These are phyloP conservation scores for Pocota personata DNA, from an alignment of 2,888 invertebrate genomes.

Conservation along the genomic window DNA sequence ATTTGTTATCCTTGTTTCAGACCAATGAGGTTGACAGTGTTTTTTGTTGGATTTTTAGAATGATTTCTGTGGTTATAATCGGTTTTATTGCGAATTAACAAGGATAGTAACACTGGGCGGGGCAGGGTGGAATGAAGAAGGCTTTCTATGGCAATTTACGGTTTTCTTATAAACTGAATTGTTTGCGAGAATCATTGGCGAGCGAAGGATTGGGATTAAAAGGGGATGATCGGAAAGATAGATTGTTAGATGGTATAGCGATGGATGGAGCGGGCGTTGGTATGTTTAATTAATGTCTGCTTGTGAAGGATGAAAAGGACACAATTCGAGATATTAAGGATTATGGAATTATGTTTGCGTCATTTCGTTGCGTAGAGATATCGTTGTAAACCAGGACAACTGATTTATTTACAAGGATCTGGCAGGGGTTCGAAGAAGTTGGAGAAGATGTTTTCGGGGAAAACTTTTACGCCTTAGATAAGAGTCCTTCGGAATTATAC, in stretches of 20 bases:
- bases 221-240: conserved; percentile 41
- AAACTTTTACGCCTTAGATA: too few relatives aligned
- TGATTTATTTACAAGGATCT: conserved; percentile 37
- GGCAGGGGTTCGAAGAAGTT: neutral
- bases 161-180: conserved; percentile 55
- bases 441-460: neutral
- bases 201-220: neutral
- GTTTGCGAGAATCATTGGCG: neutral
- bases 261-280: conserved; percentile 8
- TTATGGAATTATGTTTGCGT: conserved; percentile 66
- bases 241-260: conserved; percentile 39
- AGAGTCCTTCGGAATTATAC: too few relatives aligned
- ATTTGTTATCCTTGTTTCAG: conserved; percentile 55
- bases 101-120: conserved; percentile 12
- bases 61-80: conserved; percentile 71
- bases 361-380: conserved; percentile 43
- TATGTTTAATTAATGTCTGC: conserved; percentile 68
- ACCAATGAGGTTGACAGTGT: neutral
- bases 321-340: conserved; percentile 58
- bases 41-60: conserved; percentile 31
- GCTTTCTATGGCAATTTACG: conserved; percentile 65
- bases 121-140: conserved; percentile 10
- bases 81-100: conserved; percentile 72
- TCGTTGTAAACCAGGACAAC: neutral
- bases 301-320: conserved; percentile 52